Evolutionary conservation across 1,140 invertebrate genomes (phyloP), one percentile per base, ranked within the genome.

Genomic region (Chlorops oryzae): DNA sequence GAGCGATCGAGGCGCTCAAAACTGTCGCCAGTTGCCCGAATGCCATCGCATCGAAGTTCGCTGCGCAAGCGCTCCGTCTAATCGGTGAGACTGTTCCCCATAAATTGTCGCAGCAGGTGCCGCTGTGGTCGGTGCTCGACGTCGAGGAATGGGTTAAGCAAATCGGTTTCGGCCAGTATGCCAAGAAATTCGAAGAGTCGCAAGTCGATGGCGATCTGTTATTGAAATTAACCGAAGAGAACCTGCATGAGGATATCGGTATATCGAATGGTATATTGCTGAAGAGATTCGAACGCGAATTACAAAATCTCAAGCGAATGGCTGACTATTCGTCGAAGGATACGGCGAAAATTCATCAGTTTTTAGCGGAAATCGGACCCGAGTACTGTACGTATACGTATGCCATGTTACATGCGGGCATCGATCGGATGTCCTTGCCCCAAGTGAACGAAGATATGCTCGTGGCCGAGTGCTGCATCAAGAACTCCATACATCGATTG

Each of bases 371-470:
- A 13, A 82, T 99, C 34, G 90, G 88, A 7, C 81, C 84, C 6
- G 94, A 98, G 65, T 95, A 96, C 71, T 88, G 88, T 13, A 94
- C 93, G 49, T 99, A 99, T 69, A 97, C 95, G 0, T 99, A 99
- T 70, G 85, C 87, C 44, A 93, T 99, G 88, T 72, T 99, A 7
- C 92, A 94, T 62, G 87, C 90, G 32, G 96, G 96, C 2, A 87
- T 98, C 10, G 93, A 98, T 66, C 88, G 86, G 64, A 86, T 88
- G 40, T 86, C 82, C 0, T 78, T 94, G 24, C 79, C 83, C 51
- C 82, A 81, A 38, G 72, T 98, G 5, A 88, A 85, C 21, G 95
- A 98, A 59, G 94, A 98, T 52, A 92, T 97, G 65, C 75, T 99
- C 28, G 73, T 85, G 46, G 78, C 78, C 2, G 95, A 98, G 65